Evolutionary conservation across 2,888 invertebrate species (phyloP).

Genomic region (Lithophane socia): DNA sequence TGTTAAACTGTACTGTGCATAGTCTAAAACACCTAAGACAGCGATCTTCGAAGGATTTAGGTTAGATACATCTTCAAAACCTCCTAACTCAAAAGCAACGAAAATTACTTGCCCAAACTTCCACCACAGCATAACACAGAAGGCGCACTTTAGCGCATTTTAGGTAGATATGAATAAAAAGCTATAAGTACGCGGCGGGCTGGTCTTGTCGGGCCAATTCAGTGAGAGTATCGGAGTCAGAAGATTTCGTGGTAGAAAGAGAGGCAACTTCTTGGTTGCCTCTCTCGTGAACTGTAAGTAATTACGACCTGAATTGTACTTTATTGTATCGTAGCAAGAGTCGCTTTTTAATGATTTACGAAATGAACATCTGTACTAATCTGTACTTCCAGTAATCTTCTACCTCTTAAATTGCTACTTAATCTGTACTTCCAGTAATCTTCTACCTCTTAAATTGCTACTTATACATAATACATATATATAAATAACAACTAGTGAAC

Average conservation of each 20-base stretch:
- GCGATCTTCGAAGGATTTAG: background rate
- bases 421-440: background rate
- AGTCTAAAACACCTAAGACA: background rate
- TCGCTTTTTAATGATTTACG: too few species aligned
- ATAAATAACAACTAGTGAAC: conserved; percentile 33
- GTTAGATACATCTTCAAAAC: background rate
- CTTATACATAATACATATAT: conserved; percentile 5
- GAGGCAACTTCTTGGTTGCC: too few species aligned
- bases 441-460: conserved; percentile 9
- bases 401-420: conserved; percentile 6
- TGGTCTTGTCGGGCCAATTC: too few species aligned
- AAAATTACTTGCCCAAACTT: conserved; percentile 9
- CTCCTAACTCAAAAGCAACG: background rate
- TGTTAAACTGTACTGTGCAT: background rate
- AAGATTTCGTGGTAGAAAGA: too few species aligned
- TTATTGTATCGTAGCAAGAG: too few species aligned
- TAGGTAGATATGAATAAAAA: too few species aligned
- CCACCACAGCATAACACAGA: background rate
- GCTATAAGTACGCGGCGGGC: too few species aligned
- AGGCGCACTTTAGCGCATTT: too few species aligned
- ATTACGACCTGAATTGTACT: too few species aligned
- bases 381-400: conserved; percentile 4
- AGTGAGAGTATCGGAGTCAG: too few species aligned
- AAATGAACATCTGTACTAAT: too few species aligned
- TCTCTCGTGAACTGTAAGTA: too few species aligned